Percentiles rank a stretch among this genome's conserved stretches.
Evolutionary conservation across 2,113 vertebrate species (phyloP).

Genomic region (Perca schrenkii): DNA sequence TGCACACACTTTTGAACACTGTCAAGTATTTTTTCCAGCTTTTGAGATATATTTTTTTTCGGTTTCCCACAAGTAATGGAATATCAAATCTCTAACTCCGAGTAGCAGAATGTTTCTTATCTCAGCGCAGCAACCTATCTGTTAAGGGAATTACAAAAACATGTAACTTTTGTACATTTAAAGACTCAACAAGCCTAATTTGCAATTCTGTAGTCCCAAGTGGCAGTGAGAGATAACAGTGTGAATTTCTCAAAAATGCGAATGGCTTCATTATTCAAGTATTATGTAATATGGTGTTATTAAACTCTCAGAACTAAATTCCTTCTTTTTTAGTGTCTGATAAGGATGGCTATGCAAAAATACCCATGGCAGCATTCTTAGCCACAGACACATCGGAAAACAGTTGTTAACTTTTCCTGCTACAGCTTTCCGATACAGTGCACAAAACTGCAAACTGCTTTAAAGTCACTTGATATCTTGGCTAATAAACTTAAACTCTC

Average conservation of each 20-base stretch:
- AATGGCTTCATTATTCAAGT: conserved; percentile 59
- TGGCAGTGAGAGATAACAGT: conserved; percentile 65
- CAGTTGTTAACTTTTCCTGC: no score
- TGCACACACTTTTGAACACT: background rate
- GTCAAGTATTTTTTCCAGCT: conserved; percentile 3
- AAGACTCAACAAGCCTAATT: conserved; percentile 47
- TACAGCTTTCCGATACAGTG: no score
- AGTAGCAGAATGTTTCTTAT: conserved; percentile 50
- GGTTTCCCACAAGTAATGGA: conserved; percentile 13
- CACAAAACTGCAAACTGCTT: no score
- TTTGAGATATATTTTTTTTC: conserved; percentile 7
- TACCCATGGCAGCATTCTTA: conserved; percentile 33
- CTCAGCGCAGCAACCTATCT: conserved; percentile 36
- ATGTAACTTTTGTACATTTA: conserved; percentile 51
- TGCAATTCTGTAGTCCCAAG: conserved; percentile 60
- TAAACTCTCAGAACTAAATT: conserved; percentile 37
- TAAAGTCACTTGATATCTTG: no score
- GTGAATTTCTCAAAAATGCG: conserved; percentile 54
- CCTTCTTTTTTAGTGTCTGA: conserved; percentile 47
- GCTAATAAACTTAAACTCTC: no score
- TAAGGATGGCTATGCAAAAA: conserved; percentile 52
- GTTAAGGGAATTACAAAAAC: conserved; percentile 57
- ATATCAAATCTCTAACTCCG: conserved; percentile 36
- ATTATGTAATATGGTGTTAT: conserved; percentile 56
- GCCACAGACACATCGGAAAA: no score